A percentile compares a stretch with the other conserved stretches of the same genome.
Conservation (phyloP, 2,797 vertebrate species). For the Nyctalus aviator region DNA sequence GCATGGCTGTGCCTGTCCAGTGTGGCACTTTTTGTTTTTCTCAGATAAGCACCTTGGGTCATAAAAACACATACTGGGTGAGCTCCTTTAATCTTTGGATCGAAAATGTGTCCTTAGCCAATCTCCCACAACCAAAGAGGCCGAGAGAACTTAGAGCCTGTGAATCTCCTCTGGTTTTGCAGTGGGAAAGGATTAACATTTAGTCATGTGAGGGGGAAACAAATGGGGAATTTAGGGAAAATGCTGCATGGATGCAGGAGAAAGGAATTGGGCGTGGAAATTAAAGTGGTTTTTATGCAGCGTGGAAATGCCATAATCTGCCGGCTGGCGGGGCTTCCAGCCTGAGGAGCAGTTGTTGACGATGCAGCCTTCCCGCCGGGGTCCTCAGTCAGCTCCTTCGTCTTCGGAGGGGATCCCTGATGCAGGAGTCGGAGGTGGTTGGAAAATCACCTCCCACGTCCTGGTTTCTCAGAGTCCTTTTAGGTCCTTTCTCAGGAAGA, state of each 20-base stretch:
- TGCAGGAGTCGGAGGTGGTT: background rate
- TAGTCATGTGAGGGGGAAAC: conserved; percentile 80
- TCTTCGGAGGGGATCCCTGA: background rate
- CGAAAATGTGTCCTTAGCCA: background rate
- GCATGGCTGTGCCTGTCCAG: background rate
- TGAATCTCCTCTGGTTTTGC: conserved; percentile 67
- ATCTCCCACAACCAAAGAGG: conserved; percentile 31
- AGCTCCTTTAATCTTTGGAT: conserved; percentile 11
- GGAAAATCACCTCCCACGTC: background rate
- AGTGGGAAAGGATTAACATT: conserved; percentile 87
- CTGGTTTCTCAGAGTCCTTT: background rate
- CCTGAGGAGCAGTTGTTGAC: conserved; percentile 4
- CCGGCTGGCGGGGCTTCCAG: conserved; percentile 25
- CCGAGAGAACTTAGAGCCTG: conserved; percentile 44
- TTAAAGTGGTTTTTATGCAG: conserved; percentile 68
- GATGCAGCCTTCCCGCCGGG: background rate
- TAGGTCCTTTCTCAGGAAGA: background rate
- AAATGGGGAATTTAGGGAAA: conserved; percentile 84
- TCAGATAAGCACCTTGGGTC: conserved; percentile 25
- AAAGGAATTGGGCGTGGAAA: conserved; percentile 83
- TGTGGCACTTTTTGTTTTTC: background rate
- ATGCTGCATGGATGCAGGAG: conserved; percentile 77
- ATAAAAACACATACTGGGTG: conserved; percentile 10
- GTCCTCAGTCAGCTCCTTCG: background rate
- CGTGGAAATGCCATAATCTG: conserved; percentile 68